Evolutionary conservation across 2,797 vertebrate genomes (phyloP), one percentile per base, ranked within the genome.

Genomic region (Syngnathus rostellatus): DNA sequence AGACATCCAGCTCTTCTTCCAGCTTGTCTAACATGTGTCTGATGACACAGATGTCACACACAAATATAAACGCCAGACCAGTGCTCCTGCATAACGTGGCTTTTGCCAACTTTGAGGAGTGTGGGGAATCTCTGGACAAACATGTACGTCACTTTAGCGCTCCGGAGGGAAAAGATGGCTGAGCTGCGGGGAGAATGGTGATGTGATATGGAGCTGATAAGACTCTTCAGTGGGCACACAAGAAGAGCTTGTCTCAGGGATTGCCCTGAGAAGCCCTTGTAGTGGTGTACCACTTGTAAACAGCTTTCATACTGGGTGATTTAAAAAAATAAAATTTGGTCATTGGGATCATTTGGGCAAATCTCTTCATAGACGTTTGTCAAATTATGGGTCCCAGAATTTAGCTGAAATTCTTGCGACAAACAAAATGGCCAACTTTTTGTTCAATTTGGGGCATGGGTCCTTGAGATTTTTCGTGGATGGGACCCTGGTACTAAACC

Each of bases 71-170:
- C 5, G 19, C 23, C 10, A 54, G 17, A 2, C 19, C 59, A 8
- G 21, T 8, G n/a, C 31, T n/a, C 8, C 57, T 58, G 23, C 41
- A 5, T 7, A 0, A 8, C 46, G 25, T 64, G 23, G 17, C 45
- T 38, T 64, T 51, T 62, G 17, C 46, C 62, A 64, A 50, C 46
- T 50, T 64, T 16, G 16, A 23, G 25, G 46, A 37, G 46, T 64
- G 46, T 64, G 62, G 62, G 62, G 51, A 64, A 48, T 41, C 62
- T 51, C 46, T 51, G 62, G 62, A 51, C 46, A 64, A 64, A 64
- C 46, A 51, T n/a, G 39, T 43, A n/a, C 37, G 64, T 58, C 54
- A 61, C 65, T 68, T 46, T n/a, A 48, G 8, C 25, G 17, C 23
- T 53, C 8, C 14, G 8, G 40, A 64, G 12, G 61, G 62, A 25